phyloP scores from a whole-genome alignment of 2,888 invertebrate species.

The Drosophila mettleri region DNA sequence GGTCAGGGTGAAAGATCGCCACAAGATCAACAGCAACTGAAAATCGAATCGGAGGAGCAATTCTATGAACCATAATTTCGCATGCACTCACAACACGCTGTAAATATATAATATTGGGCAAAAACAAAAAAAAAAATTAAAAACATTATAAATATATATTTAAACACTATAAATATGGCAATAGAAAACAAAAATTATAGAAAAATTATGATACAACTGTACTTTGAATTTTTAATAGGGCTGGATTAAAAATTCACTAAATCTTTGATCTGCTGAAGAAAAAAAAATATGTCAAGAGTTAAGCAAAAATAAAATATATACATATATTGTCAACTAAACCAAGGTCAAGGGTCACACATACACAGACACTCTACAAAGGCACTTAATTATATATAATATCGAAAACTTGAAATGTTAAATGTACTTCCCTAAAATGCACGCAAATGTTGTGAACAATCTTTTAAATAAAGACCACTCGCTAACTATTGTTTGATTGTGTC shows the following conservation, averaged over 20 bases:
- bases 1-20: constrained; percentile 12
- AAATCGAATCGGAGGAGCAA: constrained; percentile 52
- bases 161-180: constrained; percentile 22
- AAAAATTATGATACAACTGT: constrained; percentile 21
- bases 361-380: constrained; percentile 19
- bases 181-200: constrained; percentile 3
- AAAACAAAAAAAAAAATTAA: constrained; percentile 27
- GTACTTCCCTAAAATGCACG: constrained; percentile 49
- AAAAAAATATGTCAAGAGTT: constrained; percentile 9
- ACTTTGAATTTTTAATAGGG: constrained; percentile 84
- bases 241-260: constrained; percentile 84
- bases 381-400: constrained; percentile 43
- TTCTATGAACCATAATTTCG: constrained; percentile 59
- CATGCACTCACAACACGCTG: constrained; percentile 27
- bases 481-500: constrained; percentile 5
- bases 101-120: constrained; percentile 57
- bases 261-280: constrained; percentile 60
- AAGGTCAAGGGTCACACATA: constrained; percentile 17
- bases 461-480: constrained; percentile 53
- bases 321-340: not conserved
- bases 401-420: constrained; percentile 46
- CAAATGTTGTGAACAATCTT: constrained; percentile 60
- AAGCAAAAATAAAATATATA: constrained; percentile 7
- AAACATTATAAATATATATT: constrained; percentile 33
- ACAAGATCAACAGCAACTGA: constrained; percentile 33